phyloP scores from a whole-genome alignment of 92 coral and sea anemone species.

The Paramuricea clavata region DNA sequence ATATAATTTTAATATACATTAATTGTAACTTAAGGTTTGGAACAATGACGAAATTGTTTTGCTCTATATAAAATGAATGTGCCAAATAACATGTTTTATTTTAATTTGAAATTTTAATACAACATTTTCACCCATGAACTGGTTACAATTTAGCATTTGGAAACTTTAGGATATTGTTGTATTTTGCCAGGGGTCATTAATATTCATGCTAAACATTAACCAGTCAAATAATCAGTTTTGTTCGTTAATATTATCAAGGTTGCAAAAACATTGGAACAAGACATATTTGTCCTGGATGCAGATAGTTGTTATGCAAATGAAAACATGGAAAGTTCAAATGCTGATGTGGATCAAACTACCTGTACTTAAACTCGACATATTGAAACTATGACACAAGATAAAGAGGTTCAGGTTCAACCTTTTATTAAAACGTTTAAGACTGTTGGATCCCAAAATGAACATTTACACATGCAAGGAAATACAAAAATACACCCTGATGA shows the following conservation, averaged over 20 bases:
- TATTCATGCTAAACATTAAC: not conserved
- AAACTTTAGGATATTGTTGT: no score
- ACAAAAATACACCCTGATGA: slow-evolving; percentile 6
- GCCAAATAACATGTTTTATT: no score
- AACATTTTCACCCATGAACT: not conserved
- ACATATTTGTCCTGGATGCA: not conserved
- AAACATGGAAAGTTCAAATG: not conserved
- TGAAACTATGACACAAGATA: not conserved
- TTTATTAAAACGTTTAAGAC: not conserved
- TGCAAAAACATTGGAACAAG: slow-evolving; percentile 17
- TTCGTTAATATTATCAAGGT: not conserved
- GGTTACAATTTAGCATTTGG: not conserved
- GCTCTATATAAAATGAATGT: no score
- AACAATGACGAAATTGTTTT: no score
- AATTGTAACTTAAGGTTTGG: no score
- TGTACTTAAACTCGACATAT: not conserved
- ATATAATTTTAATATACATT: no score
- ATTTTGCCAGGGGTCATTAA: not conserved
- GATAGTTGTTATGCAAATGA: not conserved
- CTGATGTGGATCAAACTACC: not conserved
- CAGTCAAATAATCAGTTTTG: not conserved
- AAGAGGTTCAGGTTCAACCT: slow-evolving; percentile 10
- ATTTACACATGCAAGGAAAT: not conserved
- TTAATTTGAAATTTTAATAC: no score
- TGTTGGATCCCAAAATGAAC: slow-evolving; percentile 3